These are phyloP conservation scores for Mesembrinibis cayennensis DNA, from an alignment of 2,113 vertebrate species.

Conservation along the genomic window DNA sequence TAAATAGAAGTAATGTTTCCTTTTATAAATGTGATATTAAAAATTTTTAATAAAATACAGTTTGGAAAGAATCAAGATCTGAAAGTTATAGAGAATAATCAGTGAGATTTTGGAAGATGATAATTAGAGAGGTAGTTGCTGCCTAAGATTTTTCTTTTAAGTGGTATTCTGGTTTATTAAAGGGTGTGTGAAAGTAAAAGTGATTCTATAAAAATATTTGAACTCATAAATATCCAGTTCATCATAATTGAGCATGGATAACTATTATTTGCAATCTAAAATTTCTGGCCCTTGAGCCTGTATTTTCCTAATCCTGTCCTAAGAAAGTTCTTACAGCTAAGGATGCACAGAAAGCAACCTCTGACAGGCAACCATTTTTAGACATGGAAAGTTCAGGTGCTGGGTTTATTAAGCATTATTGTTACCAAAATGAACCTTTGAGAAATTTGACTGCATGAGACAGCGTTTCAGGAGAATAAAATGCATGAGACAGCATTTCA, in stretches of 20 bases:
- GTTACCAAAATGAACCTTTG: background rate
- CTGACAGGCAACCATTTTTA: background rate
- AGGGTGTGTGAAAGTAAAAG: background rate
- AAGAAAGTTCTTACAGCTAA: background rate
- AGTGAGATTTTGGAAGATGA: background rate
- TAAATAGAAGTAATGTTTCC: background rate
- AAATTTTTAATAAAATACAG: background rate
- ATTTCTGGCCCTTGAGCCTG: background rate
- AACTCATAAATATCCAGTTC: background rate
- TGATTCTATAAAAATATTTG: background rate
- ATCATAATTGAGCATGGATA: background rate
- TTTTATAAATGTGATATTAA: background rate
- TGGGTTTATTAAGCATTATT: slow-evolving; percentile 3
- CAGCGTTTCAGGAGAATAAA: slow-evolving; percentile 16
- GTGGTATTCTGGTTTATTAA: background rate
- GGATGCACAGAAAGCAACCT: background rate
- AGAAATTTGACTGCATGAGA: background rate
- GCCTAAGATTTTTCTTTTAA: background rate
- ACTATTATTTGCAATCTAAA: background rate
- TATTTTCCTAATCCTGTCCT: background rate
- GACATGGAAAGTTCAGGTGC: background rate
- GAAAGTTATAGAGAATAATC: background rate
- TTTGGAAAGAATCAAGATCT: background rate
- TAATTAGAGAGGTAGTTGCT: background rate
- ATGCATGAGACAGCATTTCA: background rate